phyloP scores from a whole-genome alignment of 2,797 vertebrate species.

The Antennarius maculatus region DNA sequence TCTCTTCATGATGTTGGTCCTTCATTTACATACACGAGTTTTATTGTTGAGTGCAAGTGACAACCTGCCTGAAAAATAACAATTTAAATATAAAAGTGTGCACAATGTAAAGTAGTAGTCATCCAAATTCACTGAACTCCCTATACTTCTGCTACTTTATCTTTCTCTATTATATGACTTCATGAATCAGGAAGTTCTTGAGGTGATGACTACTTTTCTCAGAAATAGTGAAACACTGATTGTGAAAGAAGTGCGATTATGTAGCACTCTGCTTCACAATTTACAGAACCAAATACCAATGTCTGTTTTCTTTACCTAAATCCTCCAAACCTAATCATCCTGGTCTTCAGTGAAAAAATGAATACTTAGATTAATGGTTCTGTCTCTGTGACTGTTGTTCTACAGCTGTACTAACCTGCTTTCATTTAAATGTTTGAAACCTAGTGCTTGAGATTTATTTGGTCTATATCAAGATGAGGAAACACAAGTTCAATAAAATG shows the following conservation, averaged over 20 bases:
- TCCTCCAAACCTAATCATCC: neutral
- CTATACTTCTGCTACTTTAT: neutral
- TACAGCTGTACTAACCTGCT: neutral
- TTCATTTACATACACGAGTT: neutral
- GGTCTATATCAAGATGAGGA: neutral
- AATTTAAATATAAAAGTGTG: too few species aligned
- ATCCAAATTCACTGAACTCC: neutral
- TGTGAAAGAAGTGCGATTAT: slow-evolving; percentile 47
- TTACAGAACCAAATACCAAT: neutral
- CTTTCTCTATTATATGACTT: neutral
- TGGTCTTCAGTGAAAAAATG: slow-evolving; percentile 13
- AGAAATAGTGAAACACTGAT: slow-evolving; percentile 2
- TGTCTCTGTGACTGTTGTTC: neutral
- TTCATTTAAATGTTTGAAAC: neutral
- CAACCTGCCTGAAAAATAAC: neutral
- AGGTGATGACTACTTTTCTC: slow-evolving; percentile 13
- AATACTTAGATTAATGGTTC: neutral
- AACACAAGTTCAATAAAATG: neutral
- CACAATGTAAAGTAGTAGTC: too few species aligned
- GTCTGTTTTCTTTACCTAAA: neutral
- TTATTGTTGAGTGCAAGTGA: too few species aligned
- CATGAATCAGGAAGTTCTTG: slow-evolving; percentile 11
- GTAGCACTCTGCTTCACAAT: neutral
- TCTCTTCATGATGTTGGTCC: neutral
- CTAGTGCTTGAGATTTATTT: neutral